A percentile compares a stretch with the other conserved stretches of the same genome.
These are phyloP conservation scores for Poeciliopsis turneri DNA, from an alignment of 2,797 vertebrate species.

Conservation along the genomic window DNA sequence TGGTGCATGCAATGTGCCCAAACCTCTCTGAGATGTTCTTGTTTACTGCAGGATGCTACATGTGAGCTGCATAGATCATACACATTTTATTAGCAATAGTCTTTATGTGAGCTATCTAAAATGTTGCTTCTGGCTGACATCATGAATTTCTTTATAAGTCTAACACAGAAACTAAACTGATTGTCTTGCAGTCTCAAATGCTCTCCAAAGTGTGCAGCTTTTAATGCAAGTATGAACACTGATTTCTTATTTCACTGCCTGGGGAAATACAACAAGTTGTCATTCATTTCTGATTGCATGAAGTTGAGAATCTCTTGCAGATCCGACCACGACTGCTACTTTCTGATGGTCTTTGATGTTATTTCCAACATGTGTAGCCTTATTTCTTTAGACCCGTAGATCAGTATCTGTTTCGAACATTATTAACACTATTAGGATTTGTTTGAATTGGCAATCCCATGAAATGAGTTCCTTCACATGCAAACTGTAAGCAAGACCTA, in stretches of 20 bases:
- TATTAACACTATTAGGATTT: background rate
- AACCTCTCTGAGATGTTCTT: constrained; percentile 49
- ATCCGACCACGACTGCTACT: constrained; percentile 18
- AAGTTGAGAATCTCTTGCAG: constrained; percentile 24
- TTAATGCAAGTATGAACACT: constrained; percentile 59
- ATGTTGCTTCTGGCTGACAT: constrained; percentile 61
- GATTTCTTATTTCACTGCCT: constrained; percentile 49
- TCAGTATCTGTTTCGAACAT: constrained; percentile 4
- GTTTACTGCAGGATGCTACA: constrained; percentile 45
- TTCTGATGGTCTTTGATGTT: constrained; percentile 6
- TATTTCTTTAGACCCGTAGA: background rate
- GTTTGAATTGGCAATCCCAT: background rate
- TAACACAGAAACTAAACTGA: constrained; percentile 51
- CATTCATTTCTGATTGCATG: constrained; percentile 42
- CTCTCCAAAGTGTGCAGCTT: constrained; percentile 26
- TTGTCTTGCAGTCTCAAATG: constrained; percentile 34
- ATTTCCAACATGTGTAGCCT: constrained; percentile 1
- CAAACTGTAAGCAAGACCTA: background rate
- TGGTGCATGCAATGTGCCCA: constrained; percentile 43
- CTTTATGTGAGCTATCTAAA: constrained; percentile 69
- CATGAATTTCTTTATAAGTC: constrained; percentile 51
- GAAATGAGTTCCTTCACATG: constrained; percentile 2
- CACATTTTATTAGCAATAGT: constrained; percentile 71
- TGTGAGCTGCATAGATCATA: constrained; percentile 50
- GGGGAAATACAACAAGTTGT: constrained; percentile 44